These are phyloP conservation scores for Crotalus helleri DNA, from an alignment of 2,113 vertebrate genomes.

Conservation along the genomic window DNA sequence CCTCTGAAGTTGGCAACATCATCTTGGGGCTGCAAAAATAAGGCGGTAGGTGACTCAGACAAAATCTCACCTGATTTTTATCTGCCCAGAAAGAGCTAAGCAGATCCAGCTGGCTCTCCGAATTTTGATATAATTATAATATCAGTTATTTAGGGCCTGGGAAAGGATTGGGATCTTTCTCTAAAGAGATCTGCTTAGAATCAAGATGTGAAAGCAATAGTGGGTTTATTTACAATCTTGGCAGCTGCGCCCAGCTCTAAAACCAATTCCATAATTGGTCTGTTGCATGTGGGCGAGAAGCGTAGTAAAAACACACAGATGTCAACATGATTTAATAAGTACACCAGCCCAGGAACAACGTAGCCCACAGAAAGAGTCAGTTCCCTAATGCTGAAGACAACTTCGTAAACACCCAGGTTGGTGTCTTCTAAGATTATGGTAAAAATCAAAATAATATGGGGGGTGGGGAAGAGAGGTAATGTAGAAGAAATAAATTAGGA, in stretches of 20 bases:
- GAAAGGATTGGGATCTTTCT: not conserved
- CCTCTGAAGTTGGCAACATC: not conserved
- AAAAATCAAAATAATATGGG: not conserved
- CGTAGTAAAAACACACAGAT: not conserved
- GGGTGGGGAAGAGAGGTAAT: not conserved
- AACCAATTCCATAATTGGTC: not conserved
- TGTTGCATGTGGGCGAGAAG: not conserved
- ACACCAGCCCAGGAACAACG: slow-evolving; percentile 44
- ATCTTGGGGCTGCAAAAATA: not conserved
- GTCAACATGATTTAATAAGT: slow-evolving; percentile 39
- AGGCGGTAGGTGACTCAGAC: not conserved
- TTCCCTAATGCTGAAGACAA: slow-evolving; percentile 33
- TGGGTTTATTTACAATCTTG: not conserved
- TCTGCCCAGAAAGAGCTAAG: not conserved
- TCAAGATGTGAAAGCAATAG: not conserved
- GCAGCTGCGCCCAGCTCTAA: not conserved
- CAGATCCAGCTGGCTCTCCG: not conserved
- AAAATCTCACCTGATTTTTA: not conserved
- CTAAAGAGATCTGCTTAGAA: not conserved
- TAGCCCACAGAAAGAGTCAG: not conserved
- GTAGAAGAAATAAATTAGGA: not conserved
- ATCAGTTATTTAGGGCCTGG: not conserved
- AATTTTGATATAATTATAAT: not conserved
- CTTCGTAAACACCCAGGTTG: slow-evolving; percentile 49
- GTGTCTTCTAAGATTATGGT: not conserved